These are phyloP conservation scores for Himantopus leucocephalus DNA, from an alignment of 2,113 vertebrate species.

Conservation along the genomic window DNA sequence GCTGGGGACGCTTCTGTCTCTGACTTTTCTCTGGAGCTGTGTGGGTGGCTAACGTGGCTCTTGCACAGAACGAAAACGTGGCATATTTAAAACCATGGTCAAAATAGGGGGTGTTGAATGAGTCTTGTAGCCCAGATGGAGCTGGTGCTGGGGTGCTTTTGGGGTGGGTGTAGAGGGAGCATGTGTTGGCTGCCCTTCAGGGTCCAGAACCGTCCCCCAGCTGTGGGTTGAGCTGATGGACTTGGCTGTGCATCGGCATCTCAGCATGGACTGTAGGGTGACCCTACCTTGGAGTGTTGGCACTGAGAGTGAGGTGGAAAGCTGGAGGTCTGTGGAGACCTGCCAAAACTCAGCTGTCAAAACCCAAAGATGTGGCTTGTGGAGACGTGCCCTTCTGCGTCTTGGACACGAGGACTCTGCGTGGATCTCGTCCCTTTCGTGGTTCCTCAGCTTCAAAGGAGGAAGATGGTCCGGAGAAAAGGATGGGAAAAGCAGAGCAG, in stretches of 20 bases:
- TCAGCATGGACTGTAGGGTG: not conserved
- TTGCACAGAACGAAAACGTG: accelerated
- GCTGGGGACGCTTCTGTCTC: not conserved
- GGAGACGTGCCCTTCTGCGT: accelerated
- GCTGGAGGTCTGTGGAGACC: not conserved
- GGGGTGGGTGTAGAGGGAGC: not conserved
- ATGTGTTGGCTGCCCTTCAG: not conserved
- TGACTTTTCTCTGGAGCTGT: not conserved
- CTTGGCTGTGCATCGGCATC: not conserved
- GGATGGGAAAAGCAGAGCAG: not conserved
- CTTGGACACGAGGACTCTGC: not conserved
- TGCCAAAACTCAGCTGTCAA: not conserved
- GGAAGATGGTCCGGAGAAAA: not conserved
- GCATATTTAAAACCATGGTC: not conserved
- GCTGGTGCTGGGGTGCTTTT: not conserved
- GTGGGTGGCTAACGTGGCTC: not conserved
- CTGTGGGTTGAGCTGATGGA: not conserved
- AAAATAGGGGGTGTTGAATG: not conserved
- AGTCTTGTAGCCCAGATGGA: not conserved
- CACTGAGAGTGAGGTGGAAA: not conserved
- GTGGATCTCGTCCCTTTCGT: not conserved
- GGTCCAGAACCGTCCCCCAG: not conserved
- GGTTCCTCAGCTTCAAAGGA: not conserved
- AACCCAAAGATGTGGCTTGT: not conserved
- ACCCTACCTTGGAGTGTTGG: not conserved